Evolutionary conservation across 2,797 vertebrate species (phyloP), one percentile per base, ranked within the genome.

Genomic region (Lutjanus campechanus): DNA sequence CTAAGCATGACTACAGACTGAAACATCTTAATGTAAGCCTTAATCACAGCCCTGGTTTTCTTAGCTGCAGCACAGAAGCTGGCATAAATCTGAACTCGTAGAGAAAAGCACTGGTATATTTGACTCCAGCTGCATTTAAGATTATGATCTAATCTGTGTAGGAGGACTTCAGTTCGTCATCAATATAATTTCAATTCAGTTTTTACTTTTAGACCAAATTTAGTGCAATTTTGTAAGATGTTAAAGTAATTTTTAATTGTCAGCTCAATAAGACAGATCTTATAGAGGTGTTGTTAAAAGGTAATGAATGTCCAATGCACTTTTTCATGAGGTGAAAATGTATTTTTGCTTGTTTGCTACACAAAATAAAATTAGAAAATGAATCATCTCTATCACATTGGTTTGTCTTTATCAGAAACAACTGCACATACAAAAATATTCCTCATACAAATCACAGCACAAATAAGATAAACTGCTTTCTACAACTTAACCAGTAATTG

Each of bases 341-440:
- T 25, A 15, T 56, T 81, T 81, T 5, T 82, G 62, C 36, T 70
- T 47, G 40, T 80, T 77, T 80, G 70, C 25, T 55, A n/a, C 50
- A 65, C 5, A 50, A 29, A 82, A 86, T 77, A 81, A 84, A 81
- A 55, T 8, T 5, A 20, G 8, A 66, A 16, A 62, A 64, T 13
- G 0, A 64, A 20, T 65, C 2, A 41, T 67, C n/a, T 67, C n/a
- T 6, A 13, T 66, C 43, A 12, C 17, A 0, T 43, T 8, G 10
- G 7, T 76, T 73, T 70, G 13, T 83, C 25, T 62, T 73, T 59
- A 77, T 68, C 11, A 64, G 40, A 82, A 76, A 60, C 51, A 50
- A 29, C 7, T 46, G 20, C 15, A n/a, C 11, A 73, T 76, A 69
- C 63, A 76, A 69, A 73, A 72, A 44, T 63, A 73, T n/a, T 76